Base-by-base conservation (phyloP, 2,888 invertebrate species). In the Saturnia pavonia region DNA sequence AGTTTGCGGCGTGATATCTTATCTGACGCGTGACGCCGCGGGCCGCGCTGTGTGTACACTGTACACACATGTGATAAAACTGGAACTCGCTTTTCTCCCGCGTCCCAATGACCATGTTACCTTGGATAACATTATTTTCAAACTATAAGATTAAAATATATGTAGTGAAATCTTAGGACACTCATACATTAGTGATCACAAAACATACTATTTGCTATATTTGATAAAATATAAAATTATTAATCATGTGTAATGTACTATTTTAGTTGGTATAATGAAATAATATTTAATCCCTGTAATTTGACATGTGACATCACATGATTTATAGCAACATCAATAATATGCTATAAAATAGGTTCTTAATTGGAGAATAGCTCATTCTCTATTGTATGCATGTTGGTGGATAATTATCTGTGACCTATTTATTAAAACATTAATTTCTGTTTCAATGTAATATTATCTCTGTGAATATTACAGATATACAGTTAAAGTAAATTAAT, bases 11-110 rank as follows among this genome's bases (percentile, higher is more conserved):
- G 27, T 69, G 70, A 76, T 91, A 91, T 90, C 90, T 91, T 89
- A 90, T 91, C 91, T 72, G 71, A 71, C 71, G 60, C 67, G 73
- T 63, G 70, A 69, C 72, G 72, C 76, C 67, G 73, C 74, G 67
- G 34, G 34, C 34, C 34, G 34, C 34, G 34, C 73, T 85, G 80
- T 84, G 80, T 84, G 81, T 86, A 83, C 82, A 82, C 75, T 84
- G 81, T 86, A 84, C 82, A 83, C 75, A 82, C 75, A 71, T 71
- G 72, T 78, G 86, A 86, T 88, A 86, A 83, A 79, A 73, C 74
- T 76, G 72, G 69, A 74, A 73, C 77, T 74, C 68, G 74, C 77
- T 85, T 80, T 84, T 74, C 78, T 83, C 79, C 79, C 71, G 70
- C 70, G 72, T 72, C 72, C 72, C 75, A 60, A 75, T 71, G 43